Conservation (phyloP, 2,888 invertebrate species). For the Agriopis aurantiaria region DNA sequence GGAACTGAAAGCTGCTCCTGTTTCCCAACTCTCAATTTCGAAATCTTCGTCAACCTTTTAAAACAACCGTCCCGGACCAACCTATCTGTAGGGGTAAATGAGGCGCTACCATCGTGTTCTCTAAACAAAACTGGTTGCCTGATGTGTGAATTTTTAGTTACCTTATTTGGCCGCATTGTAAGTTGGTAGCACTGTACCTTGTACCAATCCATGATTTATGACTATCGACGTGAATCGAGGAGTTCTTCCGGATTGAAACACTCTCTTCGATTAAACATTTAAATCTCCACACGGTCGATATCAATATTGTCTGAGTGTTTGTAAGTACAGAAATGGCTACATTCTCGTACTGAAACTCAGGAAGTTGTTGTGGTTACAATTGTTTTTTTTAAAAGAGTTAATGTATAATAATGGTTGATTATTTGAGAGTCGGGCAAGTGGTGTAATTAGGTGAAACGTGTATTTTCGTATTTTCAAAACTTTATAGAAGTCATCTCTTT, state of each 20-base stretch:
- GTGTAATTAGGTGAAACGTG: no score
- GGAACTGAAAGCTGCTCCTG: slow-evolving; percentile 14
- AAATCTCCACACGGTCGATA: slow-evolving; percentile 32
- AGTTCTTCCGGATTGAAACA: slow-evolving; percentile 50
- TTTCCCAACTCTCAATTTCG: slow-evolving; percentile 1
- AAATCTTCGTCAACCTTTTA: slow-evolving; percentile 20
- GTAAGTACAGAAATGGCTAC: not conserved
- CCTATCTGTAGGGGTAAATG: not conserved
- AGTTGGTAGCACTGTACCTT: slow-evolving; percentile 1
- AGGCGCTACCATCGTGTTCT: not conserved
- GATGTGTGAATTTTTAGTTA: not conserved
- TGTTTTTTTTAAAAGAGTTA: no score
- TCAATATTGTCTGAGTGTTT: slow-evolving; percentile 25
- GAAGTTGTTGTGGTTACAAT: not conserved
- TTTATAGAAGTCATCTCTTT: no score
- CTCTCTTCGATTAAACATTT: slow-evolving; percentile 46
- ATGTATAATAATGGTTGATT: no score
- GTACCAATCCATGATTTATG: slow-evolving; percentile 48
- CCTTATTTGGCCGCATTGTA: not conserved
- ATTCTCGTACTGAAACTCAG: not conserved
- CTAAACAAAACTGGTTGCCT: not conserved
- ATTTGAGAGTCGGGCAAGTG: no score
- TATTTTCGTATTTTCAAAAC: no score
- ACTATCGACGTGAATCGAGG: slow-evolving; percentile 53
- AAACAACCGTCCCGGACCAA: slow-evolving; percentile 1